A percentile compares a stretch with the other conserved stretches of the same genome.
phyloP scores from a whole-genome alignment of 2,888 invertebrate genomes.

The Rhyacophila evoluta region DNA sequence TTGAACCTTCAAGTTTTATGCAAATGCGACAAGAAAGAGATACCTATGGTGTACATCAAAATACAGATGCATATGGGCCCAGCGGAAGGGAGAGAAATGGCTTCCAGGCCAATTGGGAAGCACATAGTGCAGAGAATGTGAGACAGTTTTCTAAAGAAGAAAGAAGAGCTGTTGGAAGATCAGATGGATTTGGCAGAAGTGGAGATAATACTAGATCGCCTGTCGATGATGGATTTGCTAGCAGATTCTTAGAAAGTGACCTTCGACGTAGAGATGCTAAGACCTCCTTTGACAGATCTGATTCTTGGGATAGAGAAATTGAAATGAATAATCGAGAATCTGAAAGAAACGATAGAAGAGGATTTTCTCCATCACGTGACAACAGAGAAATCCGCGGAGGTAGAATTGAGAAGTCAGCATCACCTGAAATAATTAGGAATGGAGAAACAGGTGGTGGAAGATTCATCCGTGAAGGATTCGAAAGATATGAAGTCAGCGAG shows the following conservation, averaged over 20 bases:
- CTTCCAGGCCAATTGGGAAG: constrained; percentile 69
- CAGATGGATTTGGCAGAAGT: constrained; percentile 34
- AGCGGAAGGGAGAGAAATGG: constrained; percentile 66
- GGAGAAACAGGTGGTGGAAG: constrained; percentile 52
- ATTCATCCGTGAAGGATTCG: constrained; percentile 49
- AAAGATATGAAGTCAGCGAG: constrained; percentile 49
- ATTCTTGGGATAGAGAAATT: constrained; percentile 59
- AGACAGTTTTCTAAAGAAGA: constrained; percentile 52
- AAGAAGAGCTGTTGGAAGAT: constrained; percentile 44
- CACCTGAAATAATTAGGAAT: constrained; percentile 55
- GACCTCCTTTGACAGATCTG: constrained; percentile 55
- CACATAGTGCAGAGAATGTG: constrained; percentile 51
- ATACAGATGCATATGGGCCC: constrained; percentile 66
- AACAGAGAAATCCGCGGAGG: constrained; percentile 39
- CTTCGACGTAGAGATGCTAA: constrained; percentile 50
- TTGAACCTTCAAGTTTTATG: constrained; percentile 73
- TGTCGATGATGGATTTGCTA: constrained; percentile 52
- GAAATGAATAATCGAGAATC: constrained; percentile 63
- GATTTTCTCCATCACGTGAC: constrained; percentile 64
- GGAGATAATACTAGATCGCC: constrained; percentile 33
- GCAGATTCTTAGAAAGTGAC: constrained; percentile 54
- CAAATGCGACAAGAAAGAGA: constrained; percentile 78
- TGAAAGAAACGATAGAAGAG: constrained; percentile 63
- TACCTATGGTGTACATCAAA: constrained; percentile 80
- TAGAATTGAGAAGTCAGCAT: constrained; percentile 54